Conservation (phyloP, 23 tunicate species). For the Ciona savignyi region DNA sequence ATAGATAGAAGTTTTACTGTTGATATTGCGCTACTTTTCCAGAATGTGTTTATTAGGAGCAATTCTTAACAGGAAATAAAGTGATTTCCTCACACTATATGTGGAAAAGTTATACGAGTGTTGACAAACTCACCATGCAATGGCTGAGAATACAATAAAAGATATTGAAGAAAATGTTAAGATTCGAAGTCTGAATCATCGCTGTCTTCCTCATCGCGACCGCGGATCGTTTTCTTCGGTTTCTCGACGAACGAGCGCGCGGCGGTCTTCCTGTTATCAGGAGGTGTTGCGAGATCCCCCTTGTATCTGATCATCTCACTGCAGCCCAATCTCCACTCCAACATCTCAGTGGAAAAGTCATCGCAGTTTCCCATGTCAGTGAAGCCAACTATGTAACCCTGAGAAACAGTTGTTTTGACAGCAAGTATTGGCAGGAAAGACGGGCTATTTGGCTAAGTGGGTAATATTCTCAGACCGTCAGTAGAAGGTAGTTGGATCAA, state of each 20-base stretch:
- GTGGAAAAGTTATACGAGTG: not conserved
- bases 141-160: not conserved
- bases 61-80: not conserved
- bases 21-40: no score
- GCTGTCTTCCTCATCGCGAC: constrained; percentile 49
- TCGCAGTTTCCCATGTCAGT: constrained; percentile 95
- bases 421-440: not conserved
- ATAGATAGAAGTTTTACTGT: not conserved
- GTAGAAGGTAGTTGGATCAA: no score
- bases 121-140: constrained; percentile 4
- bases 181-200: constrained; percentile 79
- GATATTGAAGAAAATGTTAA: not conserved
- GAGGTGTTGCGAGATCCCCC: constrained; percentile 84
- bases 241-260: constrained; percentile 23
- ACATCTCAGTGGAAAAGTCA: constrained; percentile 97
- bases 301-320: constrained; percentile 76
- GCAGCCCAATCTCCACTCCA: constrained; percentile 95
- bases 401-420: constrained; percentile 9
- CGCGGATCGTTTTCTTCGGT: constrained; percentile 73
- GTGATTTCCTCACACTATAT: not conserved
- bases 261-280: constrained; percentile 37
- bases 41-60: no score
- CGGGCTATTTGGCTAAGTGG: no score
- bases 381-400: constrained; percentile 97
- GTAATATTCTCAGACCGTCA: no score